phyloP scores from a whole-genome alignment of 2,113 vertebrate genomes.

The Chitala chitala region DNA sequence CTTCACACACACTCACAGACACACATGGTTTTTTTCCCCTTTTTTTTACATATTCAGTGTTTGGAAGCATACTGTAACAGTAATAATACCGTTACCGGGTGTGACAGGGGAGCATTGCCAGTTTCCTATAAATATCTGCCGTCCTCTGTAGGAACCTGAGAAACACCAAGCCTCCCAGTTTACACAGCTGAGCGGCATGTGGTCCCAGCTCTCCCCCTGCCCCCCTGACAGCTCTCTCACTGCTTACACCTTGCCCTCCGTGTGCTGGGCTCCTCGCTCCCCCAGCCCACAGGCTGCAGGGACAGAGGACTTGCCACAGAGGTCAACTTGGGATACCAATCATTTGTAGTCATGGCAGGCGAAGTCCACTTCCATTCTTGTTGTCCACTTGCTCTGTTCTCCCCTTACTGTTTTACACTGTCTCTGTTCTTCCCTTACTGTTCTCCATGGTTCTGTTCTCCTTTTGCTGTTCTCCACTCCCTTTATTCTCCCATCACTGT shows the following conservation, averaged over 20 bases:
- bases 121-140: constrained; percentile 72
- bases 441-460: neutral
- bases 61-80: constrained; percentile 65
- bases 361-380: constrained; percentile 16
- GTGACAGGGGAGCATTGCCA: constrained; percentile 61
- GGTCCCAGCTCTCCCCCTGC: constrained; percentile 48
- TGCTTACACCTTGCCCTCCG: constrained; percentile 28
- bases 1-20: constrained; percentile 40
- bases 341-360: neutral
- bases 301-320: neutral
- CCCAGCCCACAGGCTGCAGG: neutral
- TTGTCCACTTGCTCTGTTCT: constrained; percentile 31
- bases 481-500: too few species aligned
- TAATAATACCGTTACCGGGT: constrained; percentile 72
- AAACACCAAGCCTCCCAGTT: constrained; percentile 65
- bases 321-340: neutral
- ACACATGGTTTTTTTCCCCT: constrained; percentile 58
- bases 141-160: constrained; percentile 66
- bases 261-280: neutral
- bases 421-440: too few species aligned
- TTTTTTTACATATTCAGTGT: constrained; percentile 72
- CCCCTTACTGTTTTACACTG: constrained; percentile 18
- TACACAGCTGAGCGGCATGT: constrained; percentile 78
- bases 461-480: too few species aligned
- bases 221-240: constrained; percentile 28